phyloP scores from a whole-genome alignment of 2,113 vertebrate species.

The Chloroceryle aenea region DNA sequence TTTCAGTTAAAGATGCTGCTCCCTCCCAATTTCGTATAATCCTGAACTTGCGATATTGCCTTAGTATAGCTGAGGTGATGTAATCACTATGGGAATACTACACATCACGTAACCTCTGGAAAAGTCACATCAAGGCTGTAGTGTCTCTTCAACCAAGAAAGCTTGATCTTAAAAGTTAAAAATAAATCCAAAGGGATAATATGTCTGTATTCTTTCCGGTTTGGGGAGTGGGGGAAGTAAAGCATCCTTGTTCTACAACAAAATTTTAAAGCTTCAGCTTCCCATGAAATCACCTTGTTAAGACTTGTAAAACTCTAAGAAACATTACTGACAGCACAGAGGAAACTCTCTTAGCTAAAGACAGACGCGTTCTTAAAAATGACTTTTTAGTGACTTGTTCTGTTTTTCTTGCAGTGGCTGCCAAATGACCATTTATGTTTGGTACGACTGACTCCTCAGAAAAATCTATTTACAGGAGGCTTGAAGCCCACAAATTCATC shows the following conservation, averaged over 20 bases:
- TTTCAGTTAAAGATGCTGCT: neutral
- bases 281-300: neutral
- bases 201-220: neutral
- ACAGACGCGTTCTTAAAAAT: neutral
- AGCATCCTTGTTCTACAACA: neutral
- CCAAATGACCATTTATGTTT: conserved; percentile 86
- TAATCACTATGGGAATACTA: neutral
- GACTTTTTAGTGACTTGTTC: neutral
- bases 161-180: neutral
- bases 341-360: neutral
- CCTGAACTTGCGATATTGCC: neutral
- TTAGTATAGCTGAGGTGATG: neutral
- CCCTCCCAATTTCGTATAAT: neutral
- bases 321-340: neutral
- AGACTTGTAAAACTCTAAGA: neutral
- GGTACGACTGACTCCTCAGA: conserved; percentile 85
- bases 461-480: conserved; percentile 81
- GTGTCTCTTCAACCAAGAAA: neutral
- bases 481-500: conserved; percentile 82
- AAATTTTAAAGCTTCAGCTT: neutral
- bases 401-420: conserved; percentile 35
- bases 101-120: neutral
- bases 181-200: neutral
- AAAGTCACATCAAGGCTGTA: neutral
- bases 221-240: neutral